phyloP scores from a whole-genome alignment of 2,113 vertebrate species.

The Chauna torquata region DNA sequence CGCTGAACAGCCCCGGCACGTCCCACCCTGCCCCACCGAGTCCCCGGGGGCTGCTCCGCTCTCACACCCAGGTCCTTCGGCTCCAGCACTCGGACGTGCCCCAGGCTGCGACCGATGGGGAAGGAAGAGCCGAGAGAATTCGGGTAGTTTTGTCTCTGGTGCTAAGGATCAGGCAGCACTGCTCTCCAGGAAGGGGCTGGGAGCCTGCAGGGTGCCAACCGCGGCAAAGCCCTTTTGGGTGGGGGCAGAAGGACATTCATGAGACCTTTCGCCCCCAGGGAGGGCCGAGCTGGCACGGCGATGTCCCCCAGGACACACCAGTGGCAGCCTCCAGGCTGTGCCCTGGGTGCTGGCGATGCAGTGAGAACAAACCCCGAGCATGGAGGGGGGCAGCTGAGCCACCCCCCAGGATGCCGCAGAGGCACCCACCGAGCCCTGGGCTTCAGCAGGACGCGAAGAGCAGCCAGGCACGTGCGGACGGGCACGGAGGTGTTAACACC shows the following conservation, averaged over 20 bases:
- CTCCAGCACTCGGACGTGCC: background rate
- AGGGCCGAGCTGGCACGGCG: background rate
- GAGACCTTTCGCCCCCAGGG: background rate
- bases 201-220: background rate
- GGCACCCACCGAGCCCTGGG: background rate
- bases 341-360: background rate
- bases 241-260: background rate
- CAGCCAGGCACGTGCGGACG: accelerated
- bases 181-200: background rate
- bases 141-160: background rate
- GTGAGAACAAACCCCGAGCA: background rate
- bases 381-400: background rate
- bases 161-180: background rate
- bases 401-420: too few relatives aligned
- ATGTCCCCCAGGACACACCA: background rate
- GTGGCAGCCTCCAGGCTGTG: background rate
- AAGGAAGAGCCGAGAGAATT: background rate
- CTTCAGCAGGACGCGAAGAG: too few relatives aligned
- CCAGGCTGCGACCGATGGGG: background rate
- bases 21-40: background rate
- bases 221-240: background rate
- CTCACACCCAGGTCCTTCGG: background rate
- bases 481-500: background rate
- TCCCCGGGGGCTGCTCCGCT: background rate
- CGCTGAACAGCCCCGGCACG: accelerated